Conservation (phyloP, 2,888 invertebrate species). For the Zelleria hepariella region DNA sequence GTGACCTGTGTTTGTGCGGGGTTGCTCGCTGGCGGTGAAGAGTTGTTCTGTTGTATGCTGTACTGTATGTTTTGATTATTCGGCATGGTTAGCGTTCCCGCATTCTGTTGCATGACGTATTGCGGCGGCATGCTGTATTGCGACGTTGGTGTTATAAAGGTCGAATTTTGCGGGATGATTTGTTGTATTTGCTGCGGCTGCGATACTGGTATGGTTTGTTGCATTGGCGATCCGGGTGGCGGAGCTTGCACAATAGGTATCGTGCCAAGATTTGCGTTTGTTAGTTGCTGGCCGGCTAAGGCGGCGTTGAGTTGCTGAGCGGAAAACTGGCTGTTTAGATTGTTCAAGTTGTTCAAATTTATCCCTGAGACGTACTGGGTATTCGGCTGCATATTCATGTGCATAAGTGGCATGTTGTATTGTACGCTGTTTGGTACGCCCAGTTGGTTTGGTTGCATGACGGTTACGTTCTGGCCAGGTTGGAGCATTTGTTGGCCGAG, state of each 20-base stretch:
- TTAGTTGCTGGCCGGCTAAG: constrained; percentile 47
- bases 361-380: constrained; percentile 60
- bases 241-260: constrained; percentile 59
- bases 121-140: constrained; percentile 53
- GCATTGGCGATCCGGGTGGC: constrained; percentile 41
- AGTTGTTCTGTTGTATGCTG: constrained; percentile 28
- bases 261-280: constrained; percentile 43
- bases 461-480: constrained; percentile 57
- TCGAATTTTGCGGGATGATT: constrained; percentile 40
- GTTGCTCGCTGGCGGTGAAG: constrained; percentile 31
- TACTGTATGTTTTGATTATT: constrained; percentile 50
- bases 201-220: constrained; percentile 32
- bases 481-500: constrained; percentile 53
- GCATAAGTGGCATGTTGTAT: constrained; percentile 59
- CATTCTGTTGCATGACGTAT: constrained; percentile 53
- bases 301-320: constrained; percentile 61
- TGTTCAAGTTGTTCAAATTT: constrained; percentile 43
- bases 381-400: constrained; percentile 54
- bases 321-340: constrained; percentile 54
- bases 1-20: constrained; percentile 40
- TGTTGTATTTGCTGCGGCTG: constrained; percentile 49
- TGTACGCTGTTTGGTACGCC: constrained; percentile 56
- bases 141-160: constrained; percentile 49
- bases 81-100: constrained; percentile 39
- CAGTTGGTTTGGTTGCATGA: constrained; percentile 61